Percentiles rank a stretch among this genome's conserved stretches.
Conservation (phyloP, 2,797 vertebrate genomes). For the Sebastiscus tertius region DNA sequence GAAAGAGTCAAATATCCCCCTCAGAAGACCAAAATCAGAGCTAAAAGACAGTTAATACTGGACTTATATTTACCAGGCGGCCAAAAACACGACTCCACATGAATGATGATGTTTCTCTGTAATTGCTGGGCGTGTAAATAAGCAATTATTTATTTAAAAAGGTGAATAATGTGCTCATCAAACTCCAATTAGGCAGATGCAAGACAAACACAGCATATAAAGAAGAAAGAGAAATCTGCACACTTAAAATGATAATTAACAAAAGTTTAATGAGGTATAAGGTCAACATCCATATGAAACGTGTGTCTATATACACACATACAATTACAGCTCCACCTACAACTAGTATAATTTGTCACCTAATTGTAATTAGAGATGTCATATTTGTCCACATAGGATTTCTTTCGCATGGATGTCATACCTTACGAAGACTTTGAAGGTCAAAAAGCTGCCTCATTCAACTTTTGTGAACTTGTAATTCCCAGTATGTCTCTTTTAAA, state of each 20-base stretch:
- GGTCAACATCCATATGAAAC: slow-evolving; percentile 20
- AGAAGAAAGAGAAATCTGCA: neutral
- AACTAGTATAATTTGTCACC: slow-evolving; percentile 14
- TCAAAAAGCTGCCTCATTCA: neutral
- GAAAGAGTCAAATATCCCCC: neutral
- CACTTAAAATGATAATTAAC: slow-evolving; percentile 3
- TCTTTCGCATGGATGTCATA: neutral
- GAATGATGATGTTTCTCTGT: neutral
- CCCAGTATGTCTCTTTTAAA: neutral
- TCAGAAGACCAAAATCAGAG: neutral
- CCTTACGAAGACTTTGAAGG: neutral
- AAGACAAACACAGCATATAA: neutral
- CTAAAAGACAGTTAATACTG: neutral
- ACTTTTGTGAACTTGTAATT: neutral
- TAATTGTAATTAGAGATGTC: neutral
- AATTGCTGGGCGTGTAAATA: neutral
- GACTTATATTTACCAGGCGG: neutral
- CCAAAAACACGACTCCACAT: neutral
- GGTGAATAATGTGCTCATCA: slow-evolving; percentile 1
- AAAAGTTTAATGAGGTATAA: slow-evolving; percentile 25
- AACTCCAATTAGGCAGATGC: neutral
- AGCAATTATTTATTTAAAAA: neutral
- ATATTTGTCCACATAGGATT: neutral
- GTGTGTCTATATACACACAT: neutral
- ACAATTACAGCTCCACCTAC: neutral